Base-by-base conservation (phyloP, 2,888 invertebrate genomes). In the Spisula subtruncata region DNA sequence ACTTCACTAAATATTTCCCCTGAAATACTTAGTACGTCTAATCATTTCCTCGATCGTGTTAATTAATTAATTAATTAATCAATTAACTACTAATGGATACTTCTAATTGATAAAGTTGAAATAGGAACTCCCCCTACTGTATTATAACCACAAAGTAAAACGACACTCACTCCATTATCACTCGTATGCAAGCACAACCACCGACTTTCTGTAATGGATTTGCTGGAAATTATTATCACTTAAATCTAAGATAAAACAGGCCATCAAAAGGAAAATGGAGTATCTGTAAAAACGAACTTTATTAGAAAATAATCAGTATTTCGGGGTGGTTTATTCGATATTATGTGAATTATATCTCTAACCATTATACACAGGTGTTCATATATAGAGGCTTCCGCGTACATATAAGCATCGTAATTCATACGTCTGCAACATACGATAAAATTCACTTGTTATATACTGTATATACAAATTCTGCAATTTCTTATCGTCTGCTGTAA, bases 281-380 rank as follows among this genome's bases (percentile, higher is more conserved):
- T 87, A 25, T 75, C 75, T 87, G 32, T 20, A 41, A 54, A 83
- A 82, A 48, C 48, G 35, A 75, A 46, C 79, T 87, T 83, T 83
- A 87, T 83, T 83, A 79, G 87, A 87, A 82, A 66, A 75, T 87
- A 87, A 87, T 87, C 87, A 75, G 71, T 16, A 66, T 51, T 83
- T 82, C 51, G 54, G 54, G 51, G 79, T 79, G 80, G 85, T 80
- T 86, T 86, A 86, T 80, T 41, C 35, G 54, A 80, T 35, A 20
- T 25, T 60, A 80, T 80, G 56, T 80, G 20, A 80, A 35, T 86
- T 56, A 80, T 86, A 86, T 81, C 85, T 32, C 25, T 18, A 16
- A 46, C 29, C 54, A 81, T 86, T 80, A 35, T n/a, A 60, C 25
- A 29, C 85, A 86, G 85, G 85, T 86, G 85, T 81, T 86, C 35